Percentiles rank a stretch among this genome's conserved stretches.
These are phyloP conservation scores for Poecilia latipinna DNA, from an alignment of 2,113 vertebrate genomes.

Conservation along the genomic window DNA sequence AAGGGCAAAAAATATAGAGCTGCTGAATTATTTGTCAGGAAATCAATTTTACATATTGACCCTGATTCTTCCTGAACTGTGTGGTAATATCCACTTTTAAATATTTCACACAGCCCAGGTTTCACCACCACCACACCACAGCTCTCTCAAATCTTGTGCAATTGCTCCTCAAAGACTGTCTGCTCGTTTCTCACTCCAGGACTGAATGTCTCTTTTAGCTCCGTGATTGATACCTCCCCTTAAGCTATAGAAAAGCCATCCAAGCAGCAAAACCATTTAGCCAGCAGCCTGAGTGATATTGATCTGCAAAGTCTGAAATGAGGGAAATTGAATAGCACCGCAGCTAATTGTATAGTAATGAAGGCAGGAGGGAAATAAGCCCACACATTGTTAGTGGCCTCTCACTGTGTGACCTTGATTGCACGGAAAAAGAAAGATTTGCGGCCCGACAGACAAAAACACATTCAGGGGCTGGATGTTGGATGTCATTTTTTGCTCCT, in stretches of 20 bases:
- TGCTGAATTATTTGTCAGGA: not conserved
- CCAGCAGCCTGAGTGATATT: constrained; percentile 53
- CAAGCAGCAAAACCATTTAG: constrained; percentile 51
- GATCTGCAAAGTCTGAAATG: constrained; percentile 67
- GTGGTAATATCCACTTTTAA: constrained; percentile 25
- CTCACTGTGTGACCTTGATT: constrained; percentile 51
- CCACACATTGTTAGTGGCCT: constrained; percentile 43
- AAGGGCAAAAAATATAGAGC: too few relatives aligned
- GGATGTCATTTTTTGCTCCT: constrained; percentile 9
- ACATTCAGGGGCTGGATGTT: not conserved
- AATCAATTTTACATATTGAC: not conserved
- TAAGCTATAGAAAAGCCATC: constrained; percentile 44
- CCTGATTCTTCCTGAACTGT: not conserved
- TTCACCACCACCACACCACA: not conserved
- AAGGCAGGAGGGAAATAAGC: constrained; percentile 52
- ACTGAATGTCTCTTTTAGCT: constrained; percentile 50
- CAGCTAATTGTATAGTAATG: constrained; percentile 69
- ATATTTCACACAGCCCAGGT: not conserved
- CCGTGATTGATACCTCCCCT: constrained; percentile 63
- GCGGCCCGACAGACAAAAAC: constrained; percentile 3
- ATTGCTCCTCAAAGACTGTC: constrained; percentile 10
- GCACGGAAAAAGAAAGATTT: constrained; percentile 35
- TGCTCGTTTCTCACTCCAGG: constrained; percentile 23
- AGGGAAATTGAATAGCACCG: constrained; percentile 61
- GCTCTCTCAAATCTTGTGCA: constrained; percentile 6